These are phyloP conservation scores for Trichonephila clavata DNA, from an alignment of 1,140 invertebrate genomes.

Conservation along the genomic window DNA sequence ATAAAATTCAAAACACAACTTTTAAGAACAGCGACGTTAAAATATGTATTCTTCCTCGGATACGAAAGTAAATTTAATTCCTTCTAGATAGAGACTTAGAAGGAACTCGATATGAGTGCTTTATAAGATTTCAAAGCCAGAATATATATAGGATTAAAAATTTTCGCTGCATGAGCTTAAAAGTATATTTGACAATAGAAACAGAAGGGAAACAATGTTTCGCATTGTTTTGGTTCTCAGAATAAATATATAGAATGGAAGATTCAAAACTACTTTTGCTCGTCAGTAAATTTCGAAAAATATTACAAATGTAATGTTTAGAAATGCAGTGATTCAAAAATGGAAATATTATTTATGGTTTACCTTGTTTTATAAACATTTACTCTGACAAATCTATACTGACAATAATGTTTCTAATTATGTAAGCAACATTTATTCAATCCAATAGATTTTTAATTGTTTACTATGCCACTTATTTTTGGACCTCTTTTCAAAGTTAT, in stretches of 20 bases:
- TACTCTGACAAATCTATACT: no score
- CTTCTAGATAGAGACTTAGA: not conserved
- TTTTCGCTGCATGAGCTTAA: not conserved
- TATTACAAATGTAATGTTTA: not conserved
- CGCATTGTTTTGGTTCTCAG: not conserved
- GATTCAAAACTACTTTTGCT: not conserved
- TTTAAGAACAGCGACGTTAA: constrained; percentile 7
- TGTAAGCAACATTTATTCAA: no score
- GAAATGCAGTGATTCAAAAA: not conserved
- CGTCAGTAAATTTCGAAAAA: not conserved
- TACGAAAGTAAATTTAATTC: constrained; percentile 6
- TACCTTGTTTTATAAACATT: no score
- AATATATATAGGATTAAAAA: constrained; percentile 1
- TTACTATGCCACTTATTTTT: no score
- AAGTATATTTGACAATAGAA: not conserved
- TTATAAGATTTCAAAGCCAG: not conserved
- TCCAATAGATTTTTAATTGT: no score
- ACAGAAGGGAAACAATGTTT: not conserved
- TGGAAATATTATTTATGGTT: no score
- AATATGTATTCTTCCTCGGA: not conserved
- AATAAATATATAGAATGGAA: not conserved
- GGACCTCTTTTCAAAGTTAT: no score
- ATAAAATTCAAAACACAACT: not conserved
- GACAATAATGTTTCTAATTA: no score
- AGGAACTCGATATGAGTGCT: not conserved